Evolutionary conservation across 2,113 vertebrate species (phyloP).

Genomic region (Pituophis catenifer): DNA sequence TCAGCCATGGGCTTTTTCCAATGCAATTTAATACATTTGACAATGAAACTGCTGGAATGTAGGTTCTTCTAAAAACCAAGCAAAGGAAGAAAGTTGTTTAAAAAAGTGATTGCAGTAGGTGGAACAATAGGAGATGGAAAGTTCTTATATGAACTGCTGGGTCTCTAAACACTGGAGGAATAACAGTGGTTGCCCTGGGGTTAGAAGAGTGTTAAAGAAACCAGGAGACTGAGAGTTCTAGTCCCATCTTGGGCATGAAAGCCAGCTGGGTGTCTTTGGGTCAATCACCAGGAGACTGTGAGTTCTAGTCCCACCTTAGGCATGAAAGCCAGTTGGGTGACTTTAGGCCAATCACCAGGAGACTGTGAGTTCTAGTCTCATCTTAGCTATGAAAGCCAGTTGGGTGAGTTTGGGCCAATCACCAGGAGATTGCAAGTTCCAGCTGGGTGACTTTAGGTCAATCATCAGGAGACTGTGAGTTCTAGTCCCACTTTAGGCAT

Average conservation of each 20-base stretch:
- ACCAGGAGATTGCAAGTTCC: no score
- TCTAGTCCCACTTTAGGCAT: not conserved
- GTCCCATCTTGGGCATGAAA: not conserved
- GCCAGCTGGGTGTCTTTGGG: not conserved
- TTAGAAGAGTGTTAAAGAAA: not conserved
- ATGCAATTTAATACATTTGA: conserved; percentile 35
- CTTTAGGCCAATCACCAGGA: not conserved
- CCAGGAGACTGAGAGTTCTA: not conserved
- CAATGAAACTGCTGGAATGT: conserved; percentile 34
- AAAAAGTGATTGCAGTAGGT: not conserved
- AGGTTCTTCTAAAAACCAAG: not conserved
- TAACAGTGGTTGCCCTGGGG: not conserved
- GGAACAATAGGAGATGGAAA: not conserved
- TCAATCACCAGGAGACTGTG: not conserved
- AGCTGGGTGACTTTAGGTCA: not conserved
- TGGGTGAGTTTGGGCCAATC: no score
- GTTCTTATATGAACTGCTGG: not conserved
- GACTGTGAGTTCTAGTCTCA: not conserved
- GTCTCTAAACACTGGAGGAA: not conserved
- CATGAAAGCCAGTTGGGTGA: no score
- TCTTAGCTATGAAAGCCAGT: no score
- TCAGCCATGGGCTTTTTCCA: conserved; percentile 23
- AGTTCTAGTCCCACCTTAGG: not conserved
- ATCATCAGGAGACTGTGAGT: not conserved
- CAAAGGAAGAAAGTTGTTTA: not conserved